Evolutionary conservation across 53 echinoderm and acorn worm species (phyloP), one percentile per base, ranked within the genome.

Genomic region (Zoroaster sp.): DNA sequence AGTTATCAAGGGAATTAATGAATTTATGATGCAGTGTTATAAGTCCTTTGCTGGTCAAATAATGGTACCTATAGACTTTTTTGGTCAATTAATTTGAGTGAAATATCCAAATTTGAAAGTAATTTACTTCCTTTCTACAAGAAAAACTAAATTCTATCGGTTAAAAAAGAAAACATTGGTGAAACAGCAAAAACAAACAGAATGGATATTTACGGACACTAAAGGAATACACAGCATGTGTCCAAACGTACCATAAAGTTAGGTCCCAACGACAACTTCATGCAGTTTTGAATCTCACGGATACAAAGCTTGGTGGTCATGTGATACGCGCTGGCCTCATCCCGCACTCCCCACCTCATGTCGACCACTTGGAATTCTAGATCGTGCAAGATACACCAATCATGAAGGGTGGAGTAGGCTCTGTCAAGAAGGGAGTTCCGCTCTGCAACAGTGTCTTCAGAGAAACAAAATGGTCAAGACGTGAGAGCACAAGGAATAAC

Each of bases 341-440:
- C 95, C 14, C 91, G 90, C 13, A 97, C 95, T 37, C 97, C 97
- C 97, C 97, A 97, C 73, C 97, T 88, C 97, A 97, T 97, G 75
- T 97, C 97, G 13, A 97, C 97, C 46, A 97, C 87, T 89, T 97
- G 97, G 83, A 95, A 97, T 54, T 97, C 97, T 35, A 97, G 74
- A 44, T 93, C 95, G 37, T 94, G 79, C 25, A 90, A 75, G 72
- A 66, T 81, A 89, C 97, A 97, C 97, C 97, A 97, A 49, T 96
- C 83, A 69, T 92, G 91, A 3, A 97, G 78, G 35, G 71, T 74
- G 7, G 92, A 92, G 78, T 95, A 88, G 0, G 91, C 95, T 34
- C 92, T 91, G 68, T 95, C 80, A 21, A 96, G 74, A 6, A 97
- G 74, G 33, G 90, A 86, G 69, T 97, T 95, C 18, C 97, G 85